Base-by-base conservation (phyloP, 2,113 vertebrate genomes). In the Climacteris rufus region DNA sequence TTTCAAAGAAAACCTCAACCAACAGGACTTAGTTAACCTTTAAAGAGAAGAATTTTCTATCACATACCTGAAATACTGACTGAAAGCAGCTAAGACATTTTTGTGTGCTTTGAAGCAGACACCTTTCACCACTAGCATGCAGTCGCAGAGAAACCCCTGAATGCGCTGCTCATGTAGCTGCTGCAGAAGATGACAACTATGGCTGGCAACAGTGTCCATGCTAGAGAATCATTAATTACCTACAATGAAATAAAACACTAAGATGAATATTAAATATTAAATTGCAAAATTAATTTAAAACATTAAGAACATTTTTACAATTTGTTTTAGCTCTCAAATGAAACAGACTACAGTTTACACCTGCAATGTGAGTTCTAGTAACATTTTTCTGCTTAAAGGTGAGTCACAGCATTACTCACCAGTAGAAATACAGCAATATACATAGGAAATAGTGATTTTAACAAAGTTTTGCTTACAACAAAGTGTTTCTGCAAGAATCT, bases 31-130 rank as follows among this genome's bases (percentile, higher is more conserved):
- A 72, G 30, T 40, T 92, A 37, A 49, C 24, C 54, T 49, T 74
- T 56, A 9, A 70, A 80, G 11, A 35, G 4, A 69, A 66, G 1
- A 72, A 54, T 45, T 66, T 96, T 89, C 39, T 39, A 9, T 37
- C 61, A 95, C 97, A 20, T 96, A 99, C 99, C 99, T 99, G 98
- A 99, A 99, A 83, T 99, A 99, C 5, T 99, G 98, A 94, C 99
- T 99, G 97, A 99, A 99, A 27, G 99, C 99, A 24, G 99, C 99
- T 42, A 99, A 98, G 4, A 99, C 99, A 33, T 99, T 99, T 97
- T 99, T 99, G 93, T 99, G 99, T 3, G 99, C 99, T 97, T 99
- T 99, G 94, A 99, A 99, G 96, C 99, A 99, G 89, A 99, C 99
- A 4, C 99, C 99, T 95, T 99, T 99, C 52, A 99, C 99, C 97